Percentiles rank a stretch among this genome's conserved stretches.
phyloP scores from a whole-genome alignment of 2,888 invertebrate genomes.

The Drosophila nr. perissopoda region DNA sequence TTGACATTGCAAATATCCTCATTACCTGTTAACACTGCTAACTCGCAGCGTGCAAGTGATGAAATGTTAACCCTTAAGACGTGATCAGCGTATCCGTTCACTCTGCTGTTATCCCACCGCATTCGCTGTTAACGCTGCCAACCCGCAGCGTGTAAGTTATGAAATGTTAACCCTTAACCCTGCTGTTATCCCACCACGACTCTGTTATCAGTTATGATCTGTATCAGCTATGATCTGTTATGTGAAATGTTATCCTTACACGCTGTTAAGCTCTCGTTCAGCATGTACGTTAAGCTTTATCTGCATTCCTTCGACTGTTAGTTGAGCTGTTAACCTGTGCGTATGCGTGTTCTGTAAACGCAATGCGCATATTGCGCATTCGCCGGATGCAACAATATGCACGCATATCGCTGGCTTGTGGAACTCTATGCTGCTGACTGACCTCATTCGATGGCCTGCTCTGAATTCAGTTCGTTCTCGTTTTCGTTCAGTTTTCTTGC shows the following conservation, averaged over 20 bases:
- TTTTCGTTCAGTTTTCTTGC: slow-evolving; percentile 22
- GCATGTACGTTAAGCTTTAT: not conserved
- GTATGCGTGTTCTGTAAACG: slow-evolving; percentile 34
- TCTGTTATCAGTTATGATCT: not conserved
- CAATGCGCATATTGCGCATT: slow-evolving; percentile 37
- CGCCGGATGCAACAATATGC: slow-evolving; percentile 29
- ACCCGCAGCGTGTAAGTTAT: not conserved
- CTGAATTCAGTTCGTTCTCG: slow-evolving; percentile 6
- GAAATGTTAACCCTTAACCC: not conserved
- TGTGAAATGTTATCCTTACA: not conserved
- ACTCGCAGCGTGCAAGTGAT: not conserved
- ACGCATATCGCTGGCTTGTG: slow-evolving; percentile 6
- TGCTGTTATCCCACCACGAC: not conserved
- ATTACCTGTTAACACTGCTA: not conserved
- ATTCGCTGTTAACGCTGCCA: not conserved
- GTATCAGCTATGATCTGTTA: not conserved
- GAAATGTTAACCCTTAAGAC: not conserved
- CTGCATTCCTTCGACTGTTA: not conserved
- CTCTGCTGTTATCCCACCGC: no score
- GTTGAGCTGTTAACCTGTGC: slow-evolving; percentile 20
- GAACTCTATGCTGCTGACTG: slow-evolving; percentile 21
- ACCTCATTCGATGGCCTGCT: slow-evolving; percentile 39
- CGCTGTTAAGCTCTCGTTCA: not conserved
- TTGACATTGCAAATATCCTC: not conserved
- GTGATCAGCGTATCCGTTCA: no score